Evolutionary conservation across 2,113 vertebrate species (phyloP).

Genomic region (Albula glossodonta): DNA sequence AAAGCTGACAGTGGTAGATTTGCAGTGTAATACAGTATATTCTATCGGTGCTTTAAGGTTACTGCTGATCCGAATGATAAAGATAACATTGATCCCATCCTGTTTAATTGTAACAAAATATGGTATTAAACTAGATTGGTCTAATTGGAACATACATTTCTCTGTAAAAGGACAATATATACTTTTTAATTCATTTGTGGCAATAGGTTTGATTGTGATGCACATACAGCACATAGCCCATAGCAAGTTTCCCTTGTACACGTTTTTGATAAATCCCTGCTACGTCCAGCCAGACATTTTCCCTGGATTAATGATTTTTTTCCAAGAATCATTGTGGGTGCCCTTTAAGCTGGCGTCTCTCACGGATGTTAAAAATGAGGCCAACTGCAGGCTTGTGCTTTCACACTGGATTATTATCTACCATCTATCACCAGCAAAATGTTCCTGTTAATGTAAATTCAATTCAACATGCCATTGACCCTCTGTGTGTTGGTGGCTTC

Average conservation of each 20-base stretch:
- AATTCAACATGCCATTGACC: background rate
- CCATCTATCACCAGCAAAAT: background rate
- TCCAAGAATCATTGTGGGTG: background rate
- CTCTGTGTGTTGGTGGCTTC: background rate
- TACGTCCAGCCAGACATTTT: background rate
- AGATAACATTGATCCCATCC: background rate
- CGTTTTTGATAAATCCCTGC: background rate
- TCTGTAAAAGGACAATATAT: background rate
- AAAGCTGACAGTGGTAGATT: background rate
- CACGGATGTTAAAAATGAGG: background rate
- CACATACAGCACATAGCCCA: background rate
- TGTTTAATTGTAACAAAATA: no score
- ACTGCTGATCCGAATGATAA: background rate
- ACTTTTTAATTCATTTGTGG: background rate
- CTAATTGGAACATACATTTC: background rate
- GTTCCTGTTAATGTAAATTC: background rate
- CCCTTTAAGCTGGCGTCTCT: background rate
- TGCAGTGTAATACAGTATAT: background rate
- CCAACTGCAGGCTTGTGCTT: background rate
- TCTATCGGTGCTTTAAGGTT: background rate
- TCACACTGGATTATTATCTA: no score
- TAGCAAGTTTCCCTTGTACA: background rate
- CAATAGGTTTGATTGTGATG: background rate
- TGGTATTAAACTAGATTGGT: no score
- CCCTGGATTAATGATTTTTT: background rate